A percentile compares a stretch with the other conserved stretches of the same genome.
Conservation (phyloP, 2,797 vertebrate genomes). For the Hydrophis major region DNA sequence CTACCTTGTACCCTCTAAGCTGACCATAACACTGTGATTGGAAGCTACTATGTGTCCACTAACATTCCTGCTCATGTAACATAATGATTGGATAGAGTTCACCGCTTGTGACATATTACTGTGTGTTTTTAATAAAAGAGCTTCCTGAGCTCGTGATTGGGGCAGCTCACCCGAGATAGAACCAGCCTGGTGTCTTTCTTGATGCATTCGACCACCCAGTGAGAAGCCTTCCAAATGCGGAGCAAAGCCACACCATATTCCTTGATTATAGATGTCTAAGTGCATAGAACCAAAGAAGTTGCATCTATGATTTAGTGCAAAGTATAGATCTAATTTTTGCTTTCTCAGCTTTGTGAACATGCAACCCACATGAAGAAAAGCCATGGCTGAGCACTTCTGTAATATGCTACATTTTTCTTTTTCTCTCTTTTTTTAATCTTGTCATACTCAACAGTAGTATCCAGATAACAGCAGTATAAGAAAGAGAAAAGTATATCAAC, state of each 20-base stretch:
- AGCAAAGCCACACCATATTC: not conserved
- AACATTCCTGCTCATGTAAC: too few species aligned
- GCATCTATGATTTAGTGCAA: not conserved
- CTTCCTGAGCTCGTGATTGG: too few species aligned
- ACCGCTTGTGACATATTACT: too few species aligned
- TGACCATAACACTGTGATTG: too few species aligned
- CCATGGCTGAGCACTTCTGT: not conserved
- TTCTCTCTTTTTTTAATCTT: not conserved
- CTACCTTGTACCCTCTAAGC: too few species aligned
- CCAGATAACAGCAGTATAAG: slow-evolving; percentile 22
- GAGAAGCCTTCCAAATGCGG: too few species aligned
- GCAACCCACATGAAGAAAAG: not conserved
- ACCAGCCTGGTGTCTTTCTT: too few species aligned
- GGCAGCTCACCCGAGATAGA: too few species aligned
- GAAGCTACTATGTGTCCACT: too few species aligned
- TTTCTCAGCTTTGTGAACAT: not conserved
- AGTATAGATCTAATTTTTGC: not conserved
- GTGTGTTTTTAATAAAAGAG: too few species aligned
- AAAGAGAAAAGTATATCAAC: slow-evolving; percentile 27
- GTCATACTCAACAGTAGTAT: not conserved
- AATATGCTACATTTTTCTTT: not conserved
- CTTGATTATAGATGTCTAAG: not conserved
- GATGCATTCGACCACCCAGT: too few species aligned
- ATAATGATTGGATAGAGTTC: too few species aligned
- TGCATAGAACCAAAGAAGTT: not conserved